Base-by-base conservation (phyloP, 2,797 vertebrate genomes). In the Paratrypauchen microcephalus region DNA sequence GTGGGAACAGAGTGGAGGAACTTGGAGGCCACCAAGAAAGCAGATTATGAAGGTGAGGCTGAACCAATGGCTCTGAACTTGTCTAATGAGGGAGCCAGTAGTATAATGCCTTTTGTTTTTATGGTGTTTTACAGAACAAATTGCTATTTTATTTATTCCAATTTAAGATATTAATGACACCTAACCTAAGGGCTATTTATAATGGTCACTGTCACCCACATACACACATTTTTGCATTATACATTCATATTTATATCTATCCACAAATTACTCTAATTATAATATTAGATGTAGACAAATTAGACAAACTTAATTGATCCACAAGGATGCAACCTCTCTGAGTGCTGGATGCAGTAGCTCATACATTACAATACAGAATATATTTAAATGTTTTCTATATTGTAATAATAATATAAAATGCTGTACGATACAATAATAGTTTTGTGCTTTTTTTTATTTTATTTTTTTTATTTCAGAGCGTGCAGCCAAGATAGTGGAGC, bases 1-100 rank as follows among this genome's bases (percentile, higher is more conserved):
- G 98, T 99, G 77, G 98, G 98, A 78, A 99, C 98, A 0, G 98
- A 99, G 76, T 99, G 98, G 98, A 96, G 98, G 91, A 99, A 97
- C 86, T 93, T 99, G 28, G 98, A 99, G 84, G 93, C 95, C 26
- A 83, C 93, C 70, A 99, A 98, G 89, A 99, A 99, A 91, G 97
- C 95, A 1, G 97, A 99, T 75, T 99, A 99, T 85, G 98, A 99
- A 97, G 98, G 98, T 99, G 92, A 91, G 89, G 41, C 21, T 15
- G 8, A 9, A 21, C 4, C 59, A 61, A 13, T 23, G 32, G 32
- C 39, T 61, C 19, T 36, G 28, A 39, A 12, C 32, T 61, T 21
- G n/a, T 61, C 36, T 21, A 21, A 21, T 39, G 32, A 6, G 5
- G 11, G n/a, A 41, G 7, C 57, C 26, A 32, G 1, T 45, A 45